Percentiles rank a stretch among this genome's conserved stretches.
These are phyloP conservation scores for Mellilla xanthometata DNA, from an alignment of 2,888 invertebrate species.

Conservation along the genomic window DNA sequence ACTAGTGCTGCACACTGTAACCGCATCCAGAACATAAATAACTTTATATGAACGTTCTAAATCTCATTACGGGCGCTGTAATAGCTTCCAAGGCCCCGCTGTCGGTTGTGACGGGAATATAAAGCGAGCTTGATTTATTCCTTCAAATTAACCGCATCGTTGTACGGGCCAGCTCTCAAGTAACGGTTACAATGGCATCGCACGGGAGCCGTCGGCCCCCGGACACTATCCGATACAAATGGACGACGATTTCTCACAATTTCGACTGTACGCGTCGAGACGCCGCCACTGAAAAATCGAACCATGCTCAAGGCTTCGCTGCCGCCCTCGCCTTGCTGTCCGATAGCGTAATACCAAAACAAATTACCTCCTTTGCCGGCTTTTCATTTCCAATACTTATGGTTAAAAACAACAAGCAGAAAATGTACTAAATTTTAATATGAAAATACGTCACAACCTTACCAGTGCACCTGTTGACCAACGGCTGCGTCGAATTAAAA, in stretches of 20 bases:
- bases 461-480: not conserved
- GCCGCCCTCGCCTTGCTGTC: constrained; percentile 42
- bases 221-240: constrained; percentile 46
- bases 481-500: no score
- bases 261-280: constrained; percentile 36
- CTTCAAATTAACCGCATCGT: constrained; percentile 42
- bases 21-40: constrained; percentile 71
- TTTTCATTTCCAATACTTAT: constrained; percentile 68
- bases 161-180: constrained; percentile 29
- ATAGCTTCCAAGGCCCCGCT: constrained; percentile 73
- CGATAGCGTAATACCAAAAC: constrained; percentile 75
- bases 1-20: constrained; percentile 41
- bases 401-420: no score
- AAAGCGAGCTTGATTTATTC: constrained; percentile 72
- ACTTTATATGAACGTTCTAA: constrained; percentile 78
- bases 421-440: no score
- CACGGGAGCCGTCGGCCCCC: constrained; percentile 26
- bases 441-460: no score
- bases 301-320: constrained; percentile 43
- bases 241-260: constrained; percentile 49
- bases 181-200: constrained; percentile 31
- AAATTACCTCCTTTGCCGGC: constrained; percentile 67
- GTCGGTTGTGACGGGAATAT: constrained; percentile 75
- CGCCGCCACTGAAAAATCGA: constrained; percentile 54
- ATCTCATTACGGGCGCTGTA: constrained; percentile 76